Evolutionary conservation across 2,888 invertebrate species (phyloP).

Genomic region (Crematogaster levior): DNA sequence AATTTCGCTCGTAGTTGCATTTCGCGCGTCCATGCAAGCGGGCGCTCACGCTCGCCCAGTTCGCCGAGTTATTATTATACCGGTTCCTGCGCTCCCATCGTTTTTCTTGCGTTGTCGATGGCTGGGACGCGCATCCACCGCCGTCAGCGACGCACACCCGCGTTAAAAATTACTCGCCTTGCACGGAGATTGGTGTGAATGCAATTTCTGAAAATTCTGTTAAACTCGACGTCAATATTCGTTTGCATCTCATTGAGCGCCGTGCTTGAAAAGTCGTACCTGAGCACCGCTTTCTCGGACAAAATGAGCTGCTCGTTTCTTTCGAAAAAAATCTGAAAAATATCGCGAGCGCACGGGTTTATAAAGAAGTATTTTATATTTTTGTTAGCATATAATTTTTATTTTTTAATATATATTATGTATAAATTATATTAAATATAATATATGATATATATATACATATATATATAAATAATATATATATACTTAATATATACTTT

Average conservation of each 20-base stretch:
- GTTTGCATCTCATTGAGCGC: conserved; percentile 12
- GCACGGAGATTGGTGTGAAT: not conserved
- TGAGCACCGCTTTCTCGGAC: not conserved
- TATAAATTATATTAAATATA: too few relatives aligned
- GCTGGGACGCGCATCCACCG: conserved; percentile 23
- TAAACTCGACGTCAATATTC: conserved; percentile 9
- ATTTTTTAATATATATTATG: too few relatives aligned
- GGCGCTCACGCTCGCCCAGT: conserved; percentile 34
- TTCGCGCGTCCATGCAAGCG: conserved; percentile 63
- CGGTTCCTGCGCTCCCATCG: not conserved
- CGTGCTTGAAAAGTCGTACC: not conserved
- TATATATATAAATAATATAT: too few relatives aligned
- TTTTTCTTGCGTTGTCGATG: conserved; percentile 33
- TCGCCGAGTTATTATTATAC: conserved; percentile 24
- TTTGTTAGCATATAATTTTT: not conserved
- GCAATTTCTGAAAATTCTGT: conserved; percentile 2
- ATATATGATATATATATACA: too few relatives aligned
- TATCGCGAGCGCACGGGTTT: not conserved
- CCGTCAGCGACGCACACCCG: not conserved
- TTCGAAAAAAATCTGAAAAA: not conserved
- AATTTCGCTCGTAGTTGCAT: conserved; percentile 68
- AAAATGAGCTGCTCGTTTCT: not conserved
- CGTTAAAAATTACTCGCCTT: conserved; percentile 36
- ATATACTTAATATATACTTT: too few relatives aligned
- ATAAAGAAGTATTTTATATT: not conserved